Percentiles rank a stretch among this genome's conserved stretches.
Conservation (phyloP, 1,140 invertebrate species). For the Centruroides vittatus region DNA sequence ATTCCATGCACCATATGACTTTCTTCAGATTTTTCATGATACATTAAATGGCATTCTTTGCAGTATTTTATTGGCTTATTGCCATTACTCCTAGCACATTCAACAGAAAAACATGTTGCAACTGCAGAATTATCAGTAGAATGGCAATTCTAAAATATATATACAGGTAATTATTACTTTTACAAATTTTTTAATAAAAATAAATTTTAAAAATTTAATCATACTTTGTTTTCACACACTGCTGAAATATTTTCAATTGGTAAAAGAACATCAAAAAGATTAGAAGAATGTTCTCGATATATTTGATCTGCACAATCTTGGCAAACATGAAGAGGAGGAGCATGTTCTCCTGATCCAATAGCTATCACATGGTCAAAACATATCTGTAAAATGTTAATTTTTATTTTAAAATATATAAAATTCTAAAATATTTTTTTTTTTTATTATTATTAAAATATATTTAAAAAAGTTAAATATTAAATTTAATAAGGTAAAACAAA, state of each 20-base stretch:
- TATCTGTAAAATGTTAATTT: slow-evolving; percentile 24
- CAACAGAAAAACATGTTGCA: slow-evolving; percentile 89
- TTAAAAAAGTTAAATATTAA: too few relatives aligned
- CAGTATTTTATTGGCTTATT: slow-evolving; percentile 92
- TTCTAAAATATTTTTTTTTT: too few relatives aligned
- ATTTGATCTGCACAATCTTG: slow-evolving; percentile 92
- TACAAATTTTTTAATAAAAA: background rate
- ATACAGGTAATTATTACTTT: background rate
- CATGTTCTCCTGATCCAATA: slow-evolving; percentile 54
- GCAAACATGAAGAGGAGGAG: slow-evolving; percentile 89
- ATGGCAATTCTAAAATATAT: slow-evolving; percentile 61
- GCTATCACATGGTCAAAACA: slow-evolving; percentile 38
- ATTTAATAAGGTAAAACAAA: too few relatives aligned
- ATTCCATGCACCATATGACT: slow-evolving; percentile 82
- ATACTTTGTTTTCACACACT: slow-evolving; percentile 92
- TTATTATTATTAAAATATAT: too few relatives aligned
- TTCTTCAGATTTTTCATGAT: slow-evolving; percentile 47
- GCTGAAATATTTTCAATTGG: slow-evolving; percentile 88
- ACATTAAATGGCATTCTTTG: slow-evolving; percentile 54
- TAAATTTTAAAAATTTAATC: background rate
- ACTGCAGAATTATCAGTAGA: slow-evolving; percentile 84
- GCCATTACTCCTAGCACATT: slow-evolving; percentile 90
- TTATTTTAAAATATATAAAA: slow-evolving; percentile 1
- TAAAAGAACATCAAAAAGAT: slow-evolving; percentile 78
- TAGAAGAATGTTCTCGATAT: slow-evolving; percentile 46